Base-by-base conservation (phyloP, 2,888 invertebrate genomes). In the Hemicrepidius hirtus region DNA sequence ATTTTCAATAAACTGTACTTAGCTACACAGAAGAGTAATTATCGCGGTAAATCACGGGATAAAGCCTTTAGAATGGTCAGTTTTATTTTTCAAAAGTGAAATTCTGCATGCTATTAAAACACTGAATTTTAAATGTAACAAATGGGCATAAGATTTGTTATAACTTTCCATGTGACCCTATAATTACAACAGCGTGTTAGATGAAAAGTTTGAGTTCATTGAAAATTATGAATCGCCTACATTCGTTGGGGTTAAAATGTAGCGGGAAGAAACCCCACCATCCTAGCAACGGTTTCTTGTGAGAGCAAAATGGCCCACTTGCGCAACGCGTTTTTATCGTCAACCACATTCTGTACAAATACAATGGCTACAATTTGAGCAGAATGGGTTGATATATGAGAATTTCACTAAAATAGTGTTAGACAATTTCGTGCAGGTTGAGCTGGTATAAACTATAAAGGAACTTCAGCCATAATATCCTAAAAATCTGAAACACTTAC, bases 371-470 rank as follows among this genome's bases (percentile, higher is more conserved):
- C 55, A 55, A 55, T 55, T 55, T 55, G 55, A 55, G 32, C 55
- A 55, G 55, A 55, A 55, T 55, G 55, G 55, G 55, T 55, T 55
- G 55, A 55, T 55, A 55, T 55, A 55, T 55, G 55, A 55, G 55
- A 55, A 55, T 55, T 55, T 55, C 55, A 55, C 55, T 35, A 28
- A 55, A 55, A 55, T 55, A 35, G 16, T 35, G 55, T 55, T 55
- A 55, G 35, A 55, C 55, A 35, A 55, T 55, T 55, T 55, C 35
- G 35, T 55, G 16, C 55, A 55, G 55, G 55, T 55, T 55, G 55
- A 35, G 32, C 12, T 21, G 10, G 49, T 7, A 35, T 32, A 32
- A 35, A 55, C 21, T 7, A 35, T 32, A 32, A 35, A 55, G 35
- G 35, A 55, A 18, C 55, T 55, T 28, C 18, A 28, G 32, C 12